Evolutionary conservation across 2,888 invertebrate species (phyloP).

Genomic region (Ceriagrion tenellum): DNA sequence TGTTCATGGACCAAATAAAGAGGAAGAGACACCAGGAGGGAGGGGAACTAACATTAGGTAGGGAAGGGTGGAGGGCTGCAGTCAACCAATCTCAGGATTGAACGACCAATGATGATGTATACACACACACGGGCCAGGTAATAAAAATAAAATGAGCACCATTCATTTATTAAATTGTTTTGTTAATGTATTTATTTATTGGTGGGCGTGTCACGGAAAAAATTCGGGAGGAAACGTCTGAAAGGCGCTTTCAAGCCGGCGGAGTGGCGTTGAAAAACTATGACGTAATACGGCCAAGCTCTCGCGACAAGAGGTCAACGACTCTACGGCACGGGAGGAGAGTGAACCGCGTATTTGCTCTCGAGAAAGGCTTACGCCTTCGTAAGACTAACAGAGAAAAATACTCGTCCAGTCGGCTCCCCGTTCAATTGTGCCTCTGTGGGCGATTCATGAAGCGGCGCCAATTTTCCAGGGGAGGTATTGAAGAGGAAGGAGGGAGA

Average conservation of each 20-base stretch:
- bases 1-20: too few species aligned
- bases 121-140: too few species aligned
- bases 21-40: too few species aligned
- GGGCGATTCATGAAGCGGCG: not conserved
- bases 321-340: not conserved
- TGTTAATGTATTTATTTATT: not conserved
- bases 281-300: not conserved
- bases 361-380: not conserved
- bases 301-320: not conserved
- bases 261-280: not conserved
- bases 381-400: not conserved
- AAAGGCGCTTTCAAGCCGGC: not conserved
- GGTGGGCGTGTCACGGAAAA: not conserved
- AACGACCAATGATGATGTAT: too few species aligned
- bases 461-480: not conserved
- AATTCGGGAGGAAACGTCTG: not conserved
- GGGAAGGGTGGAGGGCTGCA: too few species aligned
- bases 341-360: not conserved
- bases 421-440: not conserved
- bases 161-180: too few species aligned
- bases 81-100: too few species aligned
- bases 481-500: too few species aligned
- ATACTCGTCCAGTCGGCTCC: not conserved
- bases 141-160: too few species aligned
- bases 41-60: too few species aligned